Evolutionary conservation across 2,888 invertebrate genomes (phyloP).

Genomic region (Megamerina dolium): DNA sequence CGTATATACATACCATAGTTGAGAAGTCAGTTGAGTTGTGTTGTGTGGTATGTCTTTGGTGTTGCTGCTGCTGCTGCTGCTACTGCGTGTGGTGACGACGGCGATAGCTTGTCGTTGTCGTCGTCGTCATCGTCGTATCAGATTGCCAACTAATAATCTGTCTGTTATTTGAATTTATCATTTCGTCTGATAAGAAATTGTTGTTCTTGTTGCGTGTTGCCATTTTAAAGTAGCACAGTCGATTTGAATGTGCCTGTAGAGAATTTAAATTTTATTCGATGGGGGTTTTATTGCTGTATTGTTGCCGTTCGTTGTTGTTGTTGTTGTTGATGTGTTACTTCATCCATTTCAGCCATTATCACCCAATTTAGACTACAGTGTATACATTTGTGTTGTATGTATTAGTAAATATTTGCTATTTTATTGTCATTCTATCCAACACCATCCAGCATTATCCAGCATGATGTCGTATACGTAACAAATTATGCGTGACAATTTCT

Average conservation of each 20-base stretch:
- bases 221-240: conserved; percentile 37
- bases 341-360: neutral
- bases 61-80: neutral
- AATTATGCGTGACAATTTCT: no score
- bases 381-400: conserved; percentile 1
- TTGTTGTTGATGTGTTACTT: conserved; percentile 1
- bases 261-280: neutral
- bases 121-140: no score
- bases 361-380: conserved; percentile 7
- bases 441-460: no score
- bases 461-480: conserved; percentile 30
- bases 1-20: no score
- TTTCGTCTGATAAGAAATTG: neutral
- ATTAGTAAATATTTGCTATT: neutral
- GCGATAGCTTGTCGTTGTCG: no score
- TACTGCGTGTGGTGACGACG: neutral
- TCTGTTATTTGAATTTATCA: conserved; percentile 7
- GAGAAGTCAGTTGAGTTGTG: no score
- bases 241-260: neutral
- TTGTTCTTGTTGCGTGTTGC: conserved; percentile 32
- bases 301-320: conserved; percentile 25
- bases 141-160: no score
- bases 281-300: conserved; percentile 2
- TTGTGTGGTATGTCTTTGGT: no score
- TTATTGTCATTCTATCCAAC: conserved; percentile 11